Evolutionary conservation across 2,888 invertebrate genomes (phyloP).

Genomic region (Epiperipatus broadwayi): DNA sequence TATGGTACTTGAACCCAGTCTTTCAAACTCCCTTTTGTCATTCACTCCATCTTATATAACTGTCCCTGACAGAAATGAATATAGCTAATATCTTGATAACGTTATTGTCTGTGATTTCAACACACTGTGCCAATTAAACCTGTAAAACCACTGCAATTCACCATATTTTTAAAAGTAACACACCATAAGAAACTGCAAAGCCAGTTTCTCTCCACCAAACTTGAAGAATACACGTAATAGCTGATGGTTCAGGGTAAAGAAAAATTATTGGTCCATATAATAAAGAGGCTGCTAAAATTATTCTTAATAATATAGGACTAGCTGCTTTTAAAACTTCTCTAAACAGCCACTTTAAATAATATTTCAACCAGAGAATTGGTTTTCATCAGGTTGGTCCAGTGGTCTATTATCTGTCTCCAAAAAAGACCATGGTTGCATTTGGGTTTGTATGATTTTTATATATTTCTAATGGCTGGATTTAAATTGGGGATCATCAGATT

Average conservation of each 20-base stretch:
- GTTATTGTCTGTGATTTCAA: slow-evolving; percentile 84
- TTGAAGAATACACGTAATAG: slow-evolving; percentile 67
- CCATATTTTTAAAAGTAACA: slow-evolving; percentile 89
- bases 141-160: slow-evolving; percentile 89
- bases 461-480: no score
- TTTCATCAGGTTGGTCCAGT: no score
- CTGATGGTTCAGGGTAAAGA: slow-evolving; percentile 74
- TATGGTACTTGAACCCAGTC: no score
- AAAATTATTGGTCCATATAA: slow-evolving; percentile 84
- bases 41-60: no score
- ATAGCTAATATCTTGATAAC: no score
- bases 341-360: no score
- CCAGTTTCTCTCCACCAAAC: slow-evolving; percentile 86
- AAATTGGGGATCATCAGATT: slow-evolving; percentile 32
- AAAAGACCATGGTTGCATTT: no score
- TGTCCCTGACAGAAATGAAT: no score
- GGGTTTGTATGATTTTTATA: no score
- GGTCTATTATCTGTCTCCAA: no score
- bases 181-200: slow-evolving; percentile 81
- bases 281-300: slow-evolving; percentile 74
- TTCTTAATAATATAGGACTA: slow-evolving; percentile 69
- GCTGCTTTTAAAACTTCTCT: slow-evolving; percentile 90
- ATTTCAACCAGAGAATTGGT: no score
- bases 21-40: no score
- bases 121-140: slow-evolving; percentile 77